These are phyloP conservation scores for Sturnus vulgaris DNA, from an alignment of 2,113 vertebrate genomes.

Conservation along the genomic window DNA sequence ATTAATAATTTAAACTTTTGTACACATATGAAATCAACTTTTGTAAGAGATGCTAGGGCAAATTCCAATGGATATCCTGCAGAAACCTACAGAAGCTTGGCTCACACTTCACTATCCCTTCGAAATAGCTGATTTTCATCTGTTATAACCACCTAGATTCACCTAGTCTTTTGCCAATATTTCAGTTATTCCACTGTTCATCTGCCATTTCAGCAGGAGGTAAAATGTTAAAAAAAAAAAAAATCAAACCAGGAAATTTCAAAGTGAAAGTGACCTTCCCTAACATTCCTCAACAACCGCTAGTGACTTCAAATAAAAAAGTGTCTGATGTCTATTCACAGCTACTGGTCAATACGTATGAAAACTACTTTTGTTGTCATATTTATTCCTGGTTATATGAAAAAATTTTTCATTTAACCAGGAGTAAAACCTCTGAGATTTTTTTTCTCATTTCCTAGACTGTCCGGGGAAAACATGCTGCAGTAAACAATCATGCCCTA, in stretches of 20 bases:
- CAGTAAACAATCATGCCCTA: conserved; percentile 74
- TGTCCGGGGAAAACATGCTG: conserved; percentile 70
- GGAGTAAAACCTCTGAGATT: conserved; percentile 71
- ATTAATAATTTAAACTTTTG: background rate
- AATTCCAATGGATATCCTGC: background rate
- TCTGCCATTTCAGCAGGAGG: background rate
- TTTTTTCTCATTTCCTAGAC: conserved; percentile 65
- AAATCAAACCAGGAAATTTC: background rate
- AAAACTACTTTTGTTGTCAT: conserved; percentile 60
- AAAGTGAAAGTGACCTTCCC: conserved; percentile 31
- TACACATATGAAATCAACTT: background rate
- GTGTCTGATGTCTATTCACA: conserved; percentile 45
- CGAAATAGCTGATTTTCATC: background rate
- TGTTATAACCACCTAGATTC: background rate
- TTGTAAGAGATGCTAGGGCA: background rate
- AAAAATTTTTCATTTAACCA: conserved; percentile 69
- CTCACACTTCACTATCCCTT: background rate
- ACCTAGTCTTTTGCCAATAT: background rate
- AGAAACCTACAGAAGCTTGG: background rate
- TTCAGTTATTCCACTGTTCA: conserved; percentile 22
- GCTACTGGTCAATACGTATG: conserved; percentile 17
- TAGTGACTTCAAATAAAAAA: conserved; percentile 30
- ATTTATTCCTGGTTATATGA: conserved; percentile 70
- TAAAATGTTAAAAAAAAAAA: background rate
- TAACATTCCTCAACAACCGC: conserved; percentile 5